Conservation (phyloP, 2,113 vertebrate genomes). For the Lanius collurio region DNA sequence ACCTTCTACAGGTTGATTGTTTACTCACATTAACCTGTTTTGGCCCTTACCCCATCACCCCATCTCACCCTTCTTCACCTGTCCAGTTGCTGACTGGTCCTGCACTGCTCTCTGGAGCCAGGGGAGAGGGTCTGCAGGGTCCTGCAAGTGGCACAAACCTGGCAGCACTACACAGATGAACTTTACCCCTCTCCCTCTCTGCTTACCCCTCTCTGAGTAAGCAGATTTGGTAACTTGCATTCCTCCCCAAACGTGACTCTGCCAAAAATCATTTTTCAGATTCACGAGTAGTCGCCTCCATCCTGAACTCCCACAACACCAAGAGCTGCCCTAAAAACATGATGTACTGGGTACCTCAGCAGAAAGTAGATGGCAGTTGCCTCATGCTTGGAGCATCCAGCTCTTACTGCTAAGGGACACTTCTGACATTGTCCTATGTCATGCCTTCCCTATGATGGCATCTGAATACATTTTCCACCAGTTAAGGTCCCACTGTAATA, state of each 20-base stretch:
- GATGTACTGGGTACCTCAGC: rapidly evolving
- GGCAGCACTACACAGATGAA: background rate
- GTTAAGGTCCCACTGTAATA: background rate
- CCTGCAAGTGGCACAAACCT: rapidly evolving
- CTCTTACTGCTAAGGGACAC: background rate
- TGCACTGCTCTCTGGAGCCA: background rate
- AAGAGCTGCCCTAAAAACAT: background rate
- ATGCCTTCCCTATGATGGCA: background rate
- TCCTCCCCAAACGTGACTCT: background rate
- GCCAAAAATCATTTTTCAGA: background rate
- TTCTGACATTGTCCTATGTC: background rate
- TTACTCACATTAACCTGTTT: background rate
- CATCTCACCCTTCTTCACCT: background rate
- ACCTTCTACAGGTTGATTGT: background rate
- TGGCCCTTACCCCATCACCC: background rate
- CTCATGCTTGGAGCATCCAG: background rate
- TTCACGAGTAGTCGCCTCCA: rapidly evolving
- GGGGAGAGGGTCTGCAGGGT: background rate
- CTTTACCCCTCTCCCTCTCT: background rate
- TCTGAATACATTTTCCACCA: background rate
- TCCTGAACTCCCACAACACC: background rate
- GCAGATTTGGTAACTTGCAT: background rate
- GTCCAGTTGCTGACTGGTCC: background rate
- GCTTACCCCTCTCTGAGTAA: too few relatives aligned
- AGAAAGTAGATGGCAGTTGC: background rate